phyloP scores from a whole-genome alignment of 2,113 vertebrate species.

The Ceratotherium simum region DNA sequence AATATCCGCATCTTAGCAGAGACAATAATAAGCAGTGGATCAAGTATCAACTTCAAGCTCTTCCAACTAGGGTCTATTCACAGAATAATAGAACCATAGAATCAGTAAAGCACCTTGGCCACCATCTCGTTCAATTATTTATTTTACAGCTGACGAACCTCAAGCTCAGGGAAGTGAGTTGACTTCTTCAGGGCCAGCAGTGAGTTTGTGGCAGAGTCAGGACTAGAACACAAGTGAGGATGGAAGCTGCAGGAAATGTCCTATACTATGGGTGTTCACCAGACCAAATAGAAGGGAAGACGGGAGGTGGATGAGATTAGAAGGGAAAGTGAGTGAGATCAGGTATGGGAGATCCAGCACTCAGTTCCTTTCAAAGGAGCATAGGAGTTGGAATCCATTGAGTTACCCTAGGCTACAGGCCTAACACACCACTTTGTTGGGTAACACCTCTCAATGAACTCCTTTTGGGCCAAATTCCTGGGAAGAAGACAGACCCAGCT shows the following conservation, averaged over 20 bases:
- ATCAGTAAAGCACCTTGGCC: background rate
- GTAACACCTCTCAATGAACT: background rate
- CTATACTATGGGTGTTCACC: background rate
- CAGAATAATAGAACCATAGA: background rate
- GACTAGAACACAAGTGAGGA: background rate
- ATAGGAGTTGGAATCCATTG: background rate
- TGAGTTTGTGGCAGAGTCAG: background rate
- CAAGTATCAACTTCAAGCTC: background rate
- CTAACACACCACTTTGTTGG: background rate
- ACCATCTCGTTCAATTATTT: background rate
- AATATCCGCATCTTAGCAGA: background rate
- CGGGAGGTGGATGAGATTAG: background rate
- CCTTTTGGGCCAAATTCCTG: background rate
- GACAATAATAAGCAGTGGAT: conserved; percentile 9
- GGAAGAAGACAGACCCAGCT: background rate
- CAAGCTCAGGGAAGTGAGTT: background rate
- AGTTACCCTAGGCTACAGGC: background rate
- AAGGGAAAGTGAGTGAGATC: background rate
- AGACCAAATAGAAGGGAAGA: background rate
- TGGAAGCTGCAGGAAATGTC: background rate
- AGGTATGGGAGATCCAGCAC: background rate
- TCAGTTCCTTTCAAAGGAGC: background rate
- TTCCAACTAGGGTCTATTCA: background rate
- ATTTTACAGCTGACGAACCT: background rate
- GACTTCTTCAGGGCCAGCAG: background rate